A percentile compares a stretch with the other conserved stretches of the same genome.
These are phyloP conservation scores for Ecliptopera silaceata DNA, from an alignment of 2,888 invertebrate genomes.

Conservation along the genomic window DNA sequence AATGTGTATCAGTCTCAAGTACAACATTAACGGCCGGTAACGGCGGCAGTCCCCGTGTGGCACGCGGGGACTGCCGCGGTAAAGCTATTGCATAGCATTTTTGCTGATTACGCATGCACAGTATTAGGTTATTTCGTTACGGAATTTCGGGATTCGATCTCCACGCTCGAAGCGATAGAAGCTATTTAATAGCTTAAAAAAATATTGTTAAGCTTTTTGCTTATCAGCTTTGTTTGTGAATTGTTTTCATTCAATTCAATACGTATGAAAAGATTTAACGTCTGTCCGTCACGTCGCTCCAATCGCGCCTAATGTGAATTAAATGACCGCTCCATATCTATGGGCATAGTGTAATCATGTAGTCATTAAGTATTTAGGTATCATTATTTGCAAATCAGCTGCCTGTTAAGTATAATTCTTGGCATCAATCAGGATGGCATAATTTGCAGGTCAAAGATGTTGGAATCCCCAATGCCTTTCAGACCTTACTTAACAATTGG, in stretches of 20 bases:
- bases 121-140: too few species aligned
- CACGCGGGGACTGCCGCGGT: too few species aligned
- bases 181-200: too few species aligned
- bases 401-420: constrained; percentile 26
- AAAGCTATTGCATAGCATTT: too few species aligned
- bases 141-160: too few species aligned
- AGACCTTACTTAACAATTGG: too few species aligned
- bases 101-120: too few species aligned
- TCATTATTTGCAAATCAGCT: constrained; percentile 41
- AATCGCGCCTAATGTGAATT: constrained; percentile 65
- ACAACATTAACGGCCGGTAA: too few species aligned
- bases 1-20: too few species aligned
- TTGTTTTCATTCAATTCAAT: constrained; percentile 5
- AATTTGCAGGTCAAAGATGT: not conserved
- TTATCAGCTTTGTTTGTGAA: constrained; percentile 1
- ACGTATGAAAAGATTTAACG: constrained; percentile 67
- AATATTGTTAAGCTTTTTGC: too few species aligned
- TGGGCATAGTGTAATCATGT: constrained; percentile 35
- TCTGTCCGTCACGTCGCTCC: constrained; percentile 49
- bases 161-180: too few species aligned
- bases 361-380: constrained; percentile 37
- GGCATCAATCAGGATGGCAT: constrained; percentile 5
- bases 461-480: not conserved
- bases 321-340: constrained; percentile 62
- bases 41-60: too few species aligned